Evolutionary conservation across 2,888 invertebrate species (phyloP), one percentile per base, ranked within the genome.

Genomic region (Conomelus anceps): DNA sequence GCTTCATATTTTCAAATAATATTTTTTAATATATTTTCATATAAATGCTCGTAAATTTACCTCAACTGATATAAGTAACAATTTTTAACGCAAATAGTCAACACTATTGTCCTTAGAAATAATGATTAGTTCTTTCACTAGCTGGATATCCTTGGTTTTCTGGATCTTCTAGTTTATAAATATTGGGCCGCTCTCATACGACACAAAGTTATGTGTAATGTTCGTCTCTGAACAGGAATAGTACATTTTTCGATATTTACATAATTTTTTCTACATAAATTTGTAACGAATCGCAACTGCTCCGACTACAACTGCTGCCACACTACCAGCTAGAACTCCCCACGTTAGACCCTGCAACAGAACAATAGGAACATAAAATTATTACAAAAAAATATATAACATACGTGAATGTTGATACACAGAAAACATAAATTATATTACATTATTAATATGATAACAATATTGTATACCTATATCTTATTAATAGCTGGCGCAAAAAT

Each of bases 201-300:
- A 63, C n/a, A 63, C n/a, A n/a, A n/a, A n/a, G n/a, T n/a, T n/a
- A n/a, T n/a, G n/a, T n/a, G n/a, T n/a, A n/a, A n/a, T n/a, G 63
- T 63, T 63, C 63, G 63, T 63, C 63, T 63, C n/a, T 63, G n/a
- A 63, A 63, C 63, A 63, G n/a, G 20, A 63, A 13, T n/a, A n/a
- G n/a, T n/a, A n/a, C n/a, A n/a, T n/a, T n/a, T n/a, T 63, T n/a
- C 63, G 63, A 7, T 63, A 63, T 63, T 63, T n/a, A 63, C 63
- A 63, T 63, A 7, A 63, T n/a, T 63, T 63, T 63, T 20, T 63
- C 86, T 86, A 86, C 23, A 91, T 88, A 84, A 91, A 94, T 94
- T 96, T 96, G 93, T 96, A 96, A 92, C 96, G 95, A 93, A 97
- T 97, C 89, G 96, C 96, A 88, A 96, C 95, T 89, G 96, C 95